Base-by-base conservation (phyloP, 1,140 invertebrate genomes). In the Dreissena polymorpha region DNA sequence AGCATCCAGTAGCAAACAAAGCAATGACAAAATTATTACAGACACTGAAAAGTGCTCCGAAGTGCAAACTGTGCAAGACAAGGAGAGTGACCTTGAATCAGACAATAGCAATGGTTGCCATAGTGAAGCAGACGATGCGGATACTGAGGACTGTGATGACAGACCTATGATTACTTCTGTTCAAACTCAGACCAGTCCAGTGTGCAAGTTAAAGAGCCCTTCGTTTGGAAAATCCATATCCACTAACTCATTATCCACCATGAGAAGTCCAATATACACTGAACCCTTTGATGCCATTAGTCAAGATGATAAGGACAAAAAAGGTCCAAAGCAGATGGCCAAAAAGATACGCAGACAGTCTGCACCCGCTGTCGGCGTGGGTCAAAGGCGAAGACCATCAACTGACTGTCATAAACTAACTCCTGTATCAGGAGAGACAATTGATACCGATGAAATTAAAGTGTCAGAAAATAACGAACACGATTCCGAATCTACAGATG, bases 271-370 rank as follows among this genome's bases (percentile, higher is more conserved):
- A 0, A 97, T 97, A 87, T 98, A 98, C 91, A 96, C 97, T 2
- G 97, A 98, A 93, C 97, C 97, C 55, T 97, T 97, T 12, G 97
- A 98, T 94, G 95, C 97, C 21, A 94, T 98, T 12, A 82, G 81
- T 64, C 73, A 80, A 39, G 76, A 76, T 18, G 57, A 85, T 53
- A 84, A 82, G 64, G 14, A 51, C 21, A 69, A 74, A 57, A 60
- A 65, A 80, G 21, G 65, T 75, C 49, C 82, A 74, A 76, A 84
- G 70, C 77, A 73, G 71, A 7, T 75, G 49, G 55, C 81, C 69
- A 76, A 83, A 57, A 83, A 83, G 50, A 27, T 83, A 50, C 64
- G 86, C 39, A 57, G 86, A 68, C 84, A 84, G 51, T 88, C 87
- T 21, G 87, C 85, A 55, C 87, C 87, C 25, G 74, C 85, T 18